A percentile compares a stretch with the other conserved stretches of the same genome.
Conservation (phyloP, 2,797 vertebrate species). For the Cetoscarus ocellatus region DNA sequence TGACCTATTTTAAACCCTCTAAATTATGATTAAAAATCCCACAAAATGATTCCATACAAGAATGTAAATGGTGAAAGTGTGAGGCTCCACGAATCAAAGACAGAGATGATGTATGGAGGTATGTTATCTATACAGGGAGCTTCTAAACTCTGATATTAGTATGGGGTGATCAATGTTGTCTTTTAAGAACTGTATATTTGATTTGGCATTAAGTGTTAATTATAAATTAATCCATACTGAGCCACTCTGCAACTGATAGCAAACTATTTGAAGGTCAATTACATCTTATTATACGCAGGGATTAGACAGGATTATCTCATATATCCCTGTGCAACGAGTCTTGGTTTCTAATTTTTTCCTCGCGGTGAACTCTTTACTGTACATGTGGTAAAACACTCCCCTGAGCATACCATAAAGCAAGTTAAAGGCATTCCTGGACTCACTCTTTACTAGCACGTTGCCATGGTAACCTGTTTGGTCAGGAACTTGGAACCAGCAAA, state of each 20-base stretch:
- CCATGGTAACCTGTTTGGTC: conserved; percentile 39
- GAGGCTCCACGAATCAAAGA: too few species aligned
- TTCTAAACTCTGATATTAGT: conserved; percentile 30
- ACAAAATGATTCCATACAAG: too few species aligned
- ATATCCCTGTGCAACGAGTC: not conserved
- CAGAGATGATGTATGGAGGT: not conserved
- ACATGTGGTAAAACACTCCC: too few species aligned
- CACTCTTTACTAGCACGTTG: conserved; percentile 12
- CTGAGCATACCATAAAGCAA: not conserved
- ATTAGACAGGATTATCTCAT: conserved; percentile 17
- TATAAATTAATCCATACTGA: conserved; percentile 1
- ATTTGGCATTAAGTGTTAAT: not conserved
- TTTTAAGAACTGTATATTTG: conserved; percentile 23
- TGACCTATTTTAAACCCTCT: too few species aligned
- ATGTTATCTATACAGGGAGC: conserved; percentile 8
- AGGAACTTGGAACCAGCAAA: conserved; percentile 26
- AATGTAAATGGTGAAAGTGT: too few species aligned
- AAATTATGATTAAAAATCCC: too few species aligned
- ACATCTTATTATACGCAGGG: not conserved
- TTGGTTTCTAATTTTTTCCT: conserved; percentile 9
- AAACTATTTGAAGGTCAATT: conserved; percentile 19
- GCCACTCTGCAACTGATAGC: conserved; percentile 2
- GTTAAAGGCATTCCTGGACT: conserved; percentile 8
- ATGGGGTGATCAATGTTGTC: conserved; percentile 16
- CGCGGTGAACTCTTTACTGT: not conserved